Conservation (phyloP, 2,113 vertebrate genomes). For the Ammodytes marinus region DNA sequence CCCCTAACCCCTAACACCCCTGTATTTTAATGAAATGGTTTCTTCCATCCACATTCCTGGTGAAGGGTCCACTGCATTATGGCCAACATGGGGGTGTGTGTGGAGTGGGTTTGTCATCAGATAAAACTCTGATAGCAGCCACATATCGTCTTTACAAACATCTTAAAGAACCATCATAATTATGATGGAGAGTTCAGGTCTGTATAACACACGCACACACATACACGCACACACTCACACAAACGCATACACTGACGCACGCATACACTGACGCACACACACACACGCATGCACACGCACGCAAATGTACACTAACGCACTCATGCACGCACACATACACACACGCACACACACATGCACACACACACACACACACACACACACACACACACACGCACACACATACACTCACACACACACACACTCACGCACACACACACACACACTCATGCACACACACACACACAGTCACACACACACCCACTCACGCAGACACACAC, state of each 20-base stretch:
- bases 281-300: no score
- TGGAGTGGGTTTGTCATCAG: constrained; percentile 37
- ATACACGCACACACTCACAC: background rate
- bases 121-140: constrained; percentile 75
- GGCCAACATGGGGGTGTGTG: background rate
- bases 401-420: no score
- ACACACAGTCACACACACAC: no score
- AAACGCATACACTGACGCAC: background rate
- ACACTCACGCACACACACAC: no score
- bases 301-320: no score
- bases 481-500: no score
- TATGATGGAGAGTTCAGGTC: constrained; percentile 10
- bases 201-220: background rate
- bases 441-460: background rate
- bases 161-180: constrained; percentile 27
- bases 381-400: background rate
- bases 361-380: no score
- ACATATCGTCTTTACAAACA: constrained; percentile 37
- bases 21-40: background rate
- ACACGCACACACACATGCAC: no score
- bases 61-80: background rate
- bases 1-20: background rate
- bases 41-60: constrained; percentile 34
- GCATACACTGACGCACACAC: no score
- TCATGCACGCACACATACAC: no score